Base-by-base conservation (phyloP, 92 coral and sea anemone genomes). In the Epizoanthus scotinus region DNA sequence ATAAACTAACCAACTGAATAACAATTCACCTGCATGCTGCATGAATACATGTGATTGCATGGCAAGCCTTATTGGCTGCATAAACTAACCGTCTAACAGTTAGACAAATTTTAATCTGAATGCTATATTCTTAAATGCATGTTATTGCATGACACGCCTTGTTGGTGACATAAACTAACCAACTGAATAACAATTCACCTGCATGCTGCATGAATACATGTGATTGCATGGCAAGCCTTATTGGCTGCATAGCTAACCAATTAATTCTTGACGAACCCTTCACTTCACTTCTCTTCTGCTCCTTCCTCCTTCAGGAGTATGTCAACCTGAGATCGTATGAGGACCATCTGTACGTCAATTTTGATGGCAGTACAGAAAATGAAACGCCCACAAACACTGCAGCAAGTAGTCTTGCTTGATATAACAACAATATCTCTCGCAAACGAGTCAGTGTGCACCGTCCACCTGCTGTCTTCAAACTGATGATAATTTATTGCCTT, bases 301-400 rank as follows among this genome's bases (percentile, higher is more conserved):
- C 85, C 63, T 75, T 83, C 85, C 55, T 57, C 44, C 81, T 34
- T 71, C 84, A 95, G 98, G 98, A 95, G 78, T 92, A 86, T 88
- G 72, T 95, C 94, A 85, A 90, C 89, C 82, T 95, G 98, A 86
- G 82, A 81, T 86, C 84, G 57, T 95, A 95, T 75, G 98, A 95
- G 21, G 98, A 95, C 78, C 92, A 93, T 65, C 78, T 88, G 54
- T 95, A 95, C 98, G 89, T 92, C 77, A 95, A 92, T 84, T 95
- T 95, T 84, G 98, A 95, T 89, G 92, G 94, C 81, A 86, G 84
- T 68, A 81, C 73, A 34, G 81, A 64, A 28, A 64, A 64, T 64
- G 70, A 75, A 25, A 29, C 81, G 55, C 67, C 81, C 40, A n/a
- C 81, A 75, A 42, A 75, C 55, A 75, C 81, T 29, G 67, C 25